Evolutionary conservation across 64 coral and sea anemone genomes (phyloP).

Genomic region (Pocillopora verrucosa): DNA sequence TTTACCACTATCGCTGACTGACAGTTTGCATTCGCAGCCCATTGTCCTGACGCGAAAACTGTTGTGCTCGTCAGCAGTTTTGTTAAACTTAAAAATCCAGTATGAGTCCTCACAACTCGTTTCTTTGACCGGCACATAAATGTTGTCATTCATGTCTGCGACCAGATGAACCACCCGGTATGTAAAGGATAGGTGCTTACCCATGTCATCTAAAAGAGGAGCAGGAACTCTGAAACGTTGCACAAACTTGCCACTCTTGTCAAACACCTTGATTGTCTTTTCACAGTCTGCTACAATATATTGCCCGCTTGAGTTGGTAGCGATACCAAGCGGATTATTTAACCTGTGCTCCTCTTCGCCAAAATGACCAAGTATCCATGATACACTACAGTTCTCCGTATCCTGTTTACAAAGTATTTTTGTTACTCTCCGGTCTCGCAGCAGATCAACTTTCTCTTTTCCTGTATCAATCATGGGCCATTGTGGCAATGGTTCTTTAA

Average conservation of each 20-base stretch:
- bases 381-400: not conserved
- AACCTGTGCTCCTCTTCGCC: slow-evolving; percentile 5
- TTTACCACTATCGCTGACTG: slow-evolving; percentile 15
- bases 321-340: not conserved
- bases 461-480: no score
- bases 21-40: not conserved
- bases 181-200: not conserved
- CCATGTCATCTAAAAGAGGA: not conserved
- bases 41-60: not conserved
- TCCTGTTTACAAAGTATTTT: no score
- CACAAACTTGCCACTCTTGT: not conserved
- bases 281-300: slow-evolving; percentile 23
- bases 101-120: not conserved
- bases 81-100: not conserved
- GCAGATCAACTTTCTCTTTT: no score
- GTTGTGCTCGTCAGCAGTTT: not conserved
- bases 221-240: not conserved
- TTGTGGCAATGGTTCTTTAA: no score
- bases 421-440: no score
- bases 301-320: slow-evolving; percentile 27
- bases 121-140: slow-evolving; percentile 7
- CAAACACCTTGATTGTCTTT: slow-evolving; percentile 3
- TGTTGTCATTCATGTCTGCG: slow-evolving; percentile 3
- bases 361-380: not conserved
- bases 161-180: not conserved